Percentiles rank a stretch among this genome's conserved stretches.
phyloP scores from a whole-genome alignment of 2,797 vertebrate genomes.

The Gobionotothen gibberifrons region DNA sequence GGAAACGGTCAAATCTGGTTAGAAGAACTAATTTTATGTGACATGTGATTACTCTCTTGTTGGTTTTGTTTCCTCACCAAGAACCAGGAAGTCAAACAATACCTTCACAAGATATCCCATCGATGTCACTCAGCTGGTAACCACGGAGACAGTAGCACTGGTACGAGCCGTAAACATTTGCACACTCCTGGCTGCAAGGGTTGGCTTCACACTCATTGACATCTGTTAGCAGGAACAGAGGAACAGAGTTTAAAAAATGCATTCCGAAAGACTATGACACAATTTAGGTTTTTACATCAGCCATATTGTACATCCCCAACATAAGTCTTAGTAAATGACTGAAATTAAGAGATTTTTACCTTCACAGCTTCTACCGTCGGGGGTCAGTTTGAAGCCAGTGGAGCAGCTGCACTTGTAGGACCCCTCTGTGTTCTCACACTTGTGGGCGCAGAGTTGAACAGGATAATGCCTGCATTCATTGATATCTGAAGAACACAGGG shows the following conservation, averaged over 20 bases:
- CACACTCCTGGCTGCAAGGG: conserved; percentile 93
- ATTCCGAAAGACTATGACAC: background rate
- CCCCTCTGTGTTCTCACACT: conserved; percentile 91
- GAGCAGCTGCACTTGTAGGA: conserved; percentile 92
- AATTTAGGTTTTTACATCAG: background rate
- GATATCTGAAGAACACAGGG: conserved; percentile 81
- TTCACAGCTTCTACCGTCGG: conserved; percentile 88
- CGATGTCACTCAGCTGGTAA: conserved; percentile 90
- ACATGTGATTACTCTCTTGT: background rate
- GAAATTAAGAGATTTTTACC: conserved; percentile 73
- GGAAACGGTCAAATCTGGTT: background rate
- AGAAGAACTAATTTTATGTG: background rate
- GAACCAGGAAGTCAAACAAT: conserved; percentile 4
- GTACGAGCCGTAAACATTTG: conserved; percentile 93
- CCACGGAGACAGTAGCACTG: conserved; percentile 93
- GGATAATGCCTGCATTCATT: conserved; percentile 91
- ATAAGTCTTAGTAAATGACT: background rate
- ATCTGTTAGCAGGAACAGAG: conserved; percentile 78
- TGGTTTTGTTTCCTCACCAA: background rate
- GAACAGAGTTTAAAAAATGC: background rate
- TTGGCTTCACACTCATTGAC: conserved; percentile 89
- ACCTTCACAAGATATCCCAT: conserved; percentile 93
- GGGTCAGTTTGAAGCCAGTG: conserved; percentile 88
- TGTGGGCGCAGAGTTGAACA: conserved; percentile 90
- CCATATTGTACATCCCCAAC: background rate